phyloP scores from a whole-genome alignment of 2,797 vertebrate species.

The Distichodus sexfasciatus region DNA sequence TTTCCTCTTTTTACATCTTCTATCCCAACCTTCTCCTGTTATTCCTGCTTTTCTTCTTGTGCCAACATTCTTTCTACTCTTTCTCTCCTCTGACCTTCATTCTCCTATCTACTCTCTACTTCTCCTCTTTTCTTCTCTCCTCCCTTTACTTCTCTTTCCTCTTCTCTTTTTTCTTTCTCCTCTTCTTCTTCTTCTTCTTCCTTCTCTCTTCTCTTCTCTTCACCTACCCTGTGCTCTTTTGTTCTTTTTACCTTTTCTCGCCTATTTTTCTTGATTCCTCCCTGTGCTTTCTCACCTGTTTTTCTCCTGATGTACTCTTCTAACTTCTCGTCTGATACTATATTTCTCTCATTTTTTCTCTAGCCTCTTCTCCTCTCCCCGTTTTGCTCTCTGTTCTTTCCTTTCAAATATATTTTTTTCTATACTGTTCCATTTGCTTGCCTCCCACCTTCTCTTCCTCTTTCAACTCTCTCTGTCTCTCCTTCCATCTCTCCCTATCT shows the following conservation, averaged over 20 bases:
- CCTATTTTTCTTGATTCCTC: conserved; percentile 19
- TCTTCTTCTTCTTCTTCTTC: background rate
- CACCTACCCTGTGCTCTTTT: too few relatives aligned
- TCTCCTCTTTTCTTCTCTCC: background rate
- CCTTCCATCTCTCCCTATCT: conserved; percentile 9
- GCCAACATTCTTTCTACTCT: too few relatives aligned
- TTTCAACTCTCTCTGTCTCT: background rate
- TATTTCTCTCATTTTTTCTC: background rate
- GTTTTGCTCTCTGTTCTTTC: background rate
- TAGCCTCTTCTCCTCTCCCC: background rate
- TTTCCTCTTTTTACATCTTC: background rate
- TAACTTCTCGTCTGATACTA: background rate
- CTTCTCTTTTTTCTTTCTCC: background rate
- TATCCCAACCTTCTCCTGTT: background rate
- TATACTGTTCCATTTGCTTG: background rate
- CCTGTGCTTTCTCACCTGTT: too few relatives aligned
- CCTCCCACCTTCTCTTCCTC: background rate
- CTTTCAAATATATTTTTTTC: background rate
- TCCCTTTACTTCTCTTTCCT: background rate
- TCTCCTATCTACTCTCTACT: background rate
- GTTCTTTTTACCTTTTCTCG: background rate
- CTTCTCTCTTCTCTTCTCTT: conserved; percentile 2
- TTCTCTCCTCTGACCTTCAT: background rate
- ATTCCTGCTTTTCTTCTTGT: background rate
- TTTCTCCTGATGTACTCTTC: background rate